phyloP scores from a whole-genome alignment of 2,797 vertebrate species.

The Petrocephalus schoutedeni region DNA sequence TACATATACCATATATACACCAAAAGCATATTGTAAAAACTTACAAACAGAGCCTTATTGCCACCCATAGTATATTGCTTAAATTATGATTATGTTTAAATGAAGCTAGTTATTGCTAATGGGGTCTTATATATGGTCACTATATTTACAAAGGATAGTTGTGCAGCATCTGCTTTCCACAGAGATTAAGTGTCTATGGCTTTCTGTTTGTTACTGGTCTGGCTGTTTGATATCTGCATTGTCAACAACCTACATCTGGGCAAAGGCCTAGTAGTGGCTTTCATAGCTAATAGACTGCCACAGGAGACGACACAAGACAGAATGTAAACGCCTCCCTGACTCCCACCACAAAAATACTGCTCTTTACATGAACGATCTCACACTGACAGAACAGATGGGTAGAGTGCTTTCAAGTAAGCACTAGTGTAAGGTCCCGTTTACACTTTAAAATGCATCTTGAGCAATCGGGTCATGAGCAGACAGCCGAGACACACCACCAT shows the following conservation, averaged over 20 bases:
- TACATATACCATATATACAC: background rate
- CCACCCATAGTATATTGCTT: background rate
- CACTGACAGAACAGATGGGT: conserved; percentile 9
- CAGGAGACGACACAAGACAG: background rate
- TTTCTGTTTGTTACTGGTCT: background rate
- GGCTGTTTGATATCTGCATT: background rate
- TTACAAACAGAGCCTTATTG: background rate
- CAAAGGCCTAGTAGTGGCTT: background rate
- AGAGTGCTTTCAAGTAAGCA: background rate
- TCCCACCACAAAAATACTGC: background rate
- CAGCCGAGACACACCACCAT: background rate
- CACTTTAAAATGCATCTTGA: background rate
- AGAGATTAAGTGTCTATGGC: background rate
- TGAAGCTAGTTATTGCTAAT: background rate
- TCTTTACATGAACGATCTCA: background rate
- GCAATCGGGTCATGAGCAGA: background rate
- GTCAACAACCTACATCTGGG: background rate
- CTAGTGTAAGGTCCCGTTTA: background rate
- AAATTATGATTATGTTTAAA: background rate
- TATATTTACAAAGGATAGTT: background rate
- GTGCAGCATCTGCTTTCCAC: background rate
- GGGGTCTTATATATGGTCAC: background rate
- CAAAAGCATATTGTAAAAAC: background rate
- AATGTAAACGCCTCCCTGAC: background rate
- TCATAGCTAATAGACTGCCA: background rate